phyloP scores from a whole-genome alignment of 2,113 vertebrate species.

The Spermophilus dauricus region DNA sequence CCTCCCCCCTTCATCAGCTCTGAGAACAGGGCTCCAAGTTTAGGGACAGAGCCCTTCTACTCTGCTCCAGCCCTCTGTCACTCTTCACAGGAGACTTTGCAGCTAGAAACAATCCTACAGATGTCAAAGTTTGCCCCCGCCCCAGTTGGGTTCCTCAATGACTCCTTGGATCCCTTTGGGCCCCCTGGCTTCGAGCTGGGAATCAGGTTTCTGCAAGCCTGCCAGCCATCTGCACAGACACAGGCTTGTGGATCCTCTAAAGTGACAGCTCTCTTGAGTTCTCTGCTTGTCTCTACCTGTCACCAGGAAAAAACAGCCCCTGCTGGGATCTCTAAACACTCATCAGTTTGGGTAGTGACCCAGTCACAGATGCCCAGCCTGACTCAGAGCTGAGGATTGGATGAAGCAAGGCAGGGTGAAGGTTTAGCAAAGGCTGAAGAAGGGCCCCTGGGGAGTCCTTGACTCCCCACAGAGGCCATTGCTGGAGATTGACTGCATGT shows the following conservation, averaged over 20 bases:
- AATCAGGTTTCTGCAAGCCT: not conserved
- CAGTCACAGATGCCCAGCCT: not conserved
- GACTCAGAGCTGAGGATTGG: not conserved
- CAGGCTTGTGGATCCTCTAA: not conserved
- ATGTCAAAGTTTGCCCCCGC: not conserved
- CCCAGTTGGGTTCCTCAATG: not conserved
- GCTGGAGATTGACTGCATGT: not conserved
- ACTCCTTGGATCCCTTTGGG: not conserved
- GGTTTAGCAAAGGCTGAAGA: not conserved
- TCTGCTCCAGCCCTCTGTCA: not conserved
- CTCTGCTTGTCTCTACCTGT: not conserved
- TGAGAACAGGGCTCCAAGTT: not conserved
- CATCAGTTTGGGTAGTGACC: not conserved
- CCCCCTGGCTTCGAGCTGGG: not conserved
- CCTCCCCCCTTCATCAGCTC: not conserved
- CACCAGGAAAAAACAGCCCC: not conserved
- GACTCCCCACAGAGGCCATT: not conserved
- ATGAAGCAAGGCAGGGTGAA: not conserved
- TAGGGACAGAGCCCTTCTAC: not conserved
- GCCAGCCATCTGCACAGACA: not conserved
- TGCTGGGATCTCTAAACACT: not conserved
- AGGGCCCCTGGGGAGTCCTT: not conserved
- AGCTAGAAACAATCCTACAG: not conserved
- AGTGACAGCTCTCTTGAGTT: not conserved
- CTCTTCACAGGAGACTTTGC: not conserved